Evolutionary conservation across 2,888 invertebrate genomes (phyloP).

Genomic region (Antheraea assamensis): DNA sequence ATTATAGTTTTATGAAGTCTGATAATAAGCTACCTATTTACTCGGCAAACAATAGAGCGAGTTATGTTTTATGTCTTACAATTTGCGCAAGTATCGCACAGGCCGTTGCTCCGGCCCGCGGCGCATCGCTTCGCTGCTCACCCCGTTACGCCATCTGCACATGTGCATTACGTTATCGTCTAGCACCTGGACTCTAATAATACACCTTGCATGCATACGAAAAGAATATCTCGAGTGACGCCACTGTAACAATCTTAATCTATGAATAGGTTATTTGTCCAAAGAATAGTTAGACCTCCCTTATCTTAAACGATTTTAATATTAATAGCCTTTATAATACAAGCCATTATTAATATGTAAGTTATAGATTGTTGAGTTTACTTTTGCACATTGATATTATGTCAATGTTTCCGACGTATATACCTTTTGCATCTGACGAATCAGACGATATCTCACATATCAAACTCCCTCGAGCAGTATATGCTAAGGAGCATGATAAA

Average conservation of each 20-base stretch:
- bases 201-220: conserved; percentile 1
- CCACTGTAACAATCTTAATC: neutral
- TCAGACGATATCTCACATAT: too few species aligned
- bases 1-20: neutral
- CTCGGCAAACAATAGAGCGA: neutral
- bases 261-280: neutral
- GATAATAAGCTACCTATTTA: neutral
- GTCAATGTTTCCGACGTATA: too few species aligned
- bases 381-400: too few species aligned
- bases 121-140: conserved; percentile 49
- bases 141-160: conserved; percentile 48
- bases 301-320: neutral
- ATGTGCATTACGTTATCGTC: conserved; percentile 24
- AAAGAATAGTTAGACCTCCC: neutral
- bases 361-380: too few species aligned
- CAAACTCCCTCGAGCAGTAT: too few species aligned
- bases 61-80: conserved; percentile 22
- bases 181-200: neutral
- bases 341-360: too few species aligned
- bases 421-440: too few species aligned
- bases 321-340: too few species aligned
- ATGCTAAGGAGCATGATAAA: too few species aligned
- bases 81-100: conserved; percentile 44
- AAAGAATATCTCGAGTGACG: neutral
- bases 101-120: conserved; percentile 43